Evolutionary conservation across 1,140 invertebrate genomes (phyloP).

Genomic region (Dolichoris vasculosae): DNA sequence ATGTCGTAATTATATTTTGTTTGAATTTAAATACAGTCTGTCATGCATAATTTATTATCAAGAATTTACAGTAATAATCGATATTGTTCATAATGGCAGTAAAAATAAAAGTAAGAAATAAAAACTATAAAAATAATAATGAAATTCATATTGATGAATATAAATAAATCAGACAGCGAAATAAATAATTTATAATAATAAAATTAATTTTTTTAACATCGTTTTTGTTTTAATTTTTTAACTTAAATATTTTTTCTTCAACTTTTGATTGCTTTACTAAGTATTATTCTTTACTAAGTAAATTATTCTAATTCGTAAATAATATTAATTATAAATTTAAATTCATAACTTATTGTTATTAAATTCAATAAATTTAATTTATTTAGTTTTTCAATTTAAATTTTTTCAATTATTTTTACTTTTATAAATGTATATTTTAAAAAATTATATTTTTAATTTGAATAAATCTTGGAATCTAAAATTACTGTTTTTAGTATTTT

Average conservation of each 20-base stretch:
- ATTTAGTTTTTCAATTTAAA: too few relatives aligned
- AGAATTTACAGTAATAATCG: too few relatives aligned
- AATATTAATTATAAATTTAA: neutral
- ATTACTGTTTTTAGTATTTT: neutral
- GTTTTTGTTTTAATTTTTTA: neutral
- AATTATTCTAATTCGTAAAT: neutral
- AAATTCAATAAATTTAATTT: too few relatives aligned
- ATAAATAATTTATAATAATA: too few relatives aligned
- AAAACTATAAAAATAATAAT: neutral
- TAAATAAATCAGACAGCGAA: neutral
- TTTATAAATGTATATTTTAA: too few relatives aligned
- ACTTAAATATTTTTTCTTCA: neutral
- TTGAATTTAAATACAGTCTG: too few relatives aligned
- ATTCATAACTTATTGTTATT: neutral
- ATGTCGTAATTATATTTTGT: neutral
- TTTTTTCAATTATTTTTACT: too few relatives aligned
- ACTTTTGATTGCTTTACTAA: neutral
- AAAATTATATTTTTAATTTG: too few relatives aligned
- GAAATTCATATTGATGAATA: neutral
- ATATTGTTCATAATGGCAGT: too few relatives aligned
- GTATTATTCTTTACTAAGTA: too few relatives aligned
- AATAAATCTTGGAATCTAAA: too few relatives aligned
- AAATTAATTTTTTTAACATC: neutral
- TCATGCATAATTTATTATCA: too few relatives aligned
- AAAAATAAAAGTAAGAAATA: neutral